Evolutionary conservation across 2,797 vertebrate genomes (phyloP).

Genomic region (Leptatherina wallacei): DNA sequence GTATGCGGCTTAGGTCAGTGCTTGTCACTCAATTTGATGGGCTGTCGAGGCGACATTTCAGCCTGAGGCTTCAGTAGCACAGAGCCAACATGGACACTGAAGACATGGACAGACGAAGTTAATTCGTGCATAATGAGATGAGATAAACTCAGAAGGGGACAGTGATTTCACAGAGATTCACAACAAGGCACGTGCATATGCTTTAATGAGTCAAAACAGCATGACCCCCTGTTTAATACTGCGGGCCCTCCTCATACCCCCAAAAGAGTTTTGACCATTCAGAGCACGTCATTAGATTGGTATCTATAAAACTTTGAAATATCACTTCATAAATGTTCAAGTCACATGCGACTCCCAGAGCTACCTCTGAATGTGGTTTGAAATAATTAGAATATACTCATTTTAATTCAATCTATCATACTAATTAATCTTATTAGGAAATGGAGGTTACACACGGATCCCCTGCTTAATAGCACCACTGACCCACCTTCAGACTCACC

Average conservation of each 20-base stretch:
- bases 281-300: too few species aligned
- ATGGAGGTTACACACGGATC: too few species aligned
- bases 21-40: conserved; percentile 75
- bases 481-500: too few species aligned
- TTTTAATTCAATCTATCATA: too few species aligned
- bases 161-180: neutral
- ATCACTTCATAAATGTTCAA: too few species aligned
- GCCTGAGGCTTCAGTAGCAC: conserved; percentile 57
- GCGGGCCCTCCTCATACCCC: neutral
- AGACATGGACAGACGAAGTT: conserved; percentile 31
- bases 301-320: too few species aligned
- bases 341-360: too few species aligned
- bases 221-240: neutral
- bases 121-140: conserved; percentile 28
- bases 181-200: neutral
- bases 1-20: conserved; percentile 51
- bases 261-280: neutral
- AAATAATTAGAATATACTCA: too few species aligned
- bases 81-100: conserved; percentile 31
- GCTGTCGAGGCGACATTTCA: conserved; percentile 53
- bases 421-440: too few species aligned
- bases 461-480: too few species aligned
- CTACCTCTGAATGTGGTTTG: too few species aligned
- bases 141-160: neutral
- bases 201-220: too few species aligned